Evolutionary conservation across 2,888 invertebrate species (phyloP).

Genomic region (Conistra vaccinii): DNA sequence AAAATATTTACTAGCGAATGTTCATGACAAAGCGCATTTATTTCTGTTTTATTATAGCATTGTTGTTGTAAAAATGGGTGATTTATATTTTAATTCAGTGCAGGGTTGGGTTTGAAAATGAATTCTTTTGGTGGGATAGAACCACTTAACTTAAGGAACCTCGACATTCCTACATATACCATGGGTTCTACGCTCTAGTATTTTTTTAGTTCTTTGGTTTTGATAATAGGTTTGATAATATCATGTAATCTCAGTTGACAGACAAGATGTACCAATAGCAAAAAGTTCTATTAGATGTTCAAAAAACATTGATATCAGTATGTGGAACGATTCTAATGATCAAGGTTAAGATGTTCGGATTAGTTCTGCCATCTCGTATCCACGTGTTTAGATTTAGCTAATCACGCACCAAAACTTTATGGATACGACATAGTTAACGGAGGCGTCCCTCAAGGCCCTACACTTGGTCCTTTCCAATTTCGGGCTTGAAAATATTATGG

Average conservation of each 20-base stretch:
- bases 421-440: background rate
- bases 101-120: background rate
- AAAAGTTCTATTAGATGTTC: background rate
- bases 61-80: slow-evolving; percentile 47
- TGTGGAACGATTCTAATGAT: slow-evolving; percentile 30
- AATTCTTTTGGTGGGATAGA: background rate
- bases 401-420: background rate
- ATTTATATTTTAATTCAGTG: slow-evolving; percentile 43
- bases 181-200: background rate
- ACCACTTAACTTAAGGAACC: background rate
- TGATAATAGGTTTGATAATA: background rate
- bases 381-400: slow-evolving; percentile 9
- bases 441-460: slow-evolving; percentile 35
- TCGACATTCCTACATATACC: background rate
- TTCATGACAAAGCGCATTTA: slow-evolving; percentile 53
- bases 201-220: background rate
- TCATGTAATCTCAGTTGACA: slow-evolving; percentile 7
- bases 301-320: background rate
- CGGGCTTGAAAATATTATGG: background rate
- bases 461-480: slow-evolving; percentile 17
- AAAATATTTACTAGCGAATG: slow-evolving; percentile 42
- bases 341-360: slow-evolving; percentile 31
- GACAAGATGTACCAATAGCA: background rate
- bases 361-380: slow-evolving; percentile 13
- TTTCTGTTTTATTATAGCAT: slow-evolving; percentile 53